Evolutionary conservation across 2,888 invertebrate species (phyloP).

Genomic region (Orchesella flavescens): DNA sequence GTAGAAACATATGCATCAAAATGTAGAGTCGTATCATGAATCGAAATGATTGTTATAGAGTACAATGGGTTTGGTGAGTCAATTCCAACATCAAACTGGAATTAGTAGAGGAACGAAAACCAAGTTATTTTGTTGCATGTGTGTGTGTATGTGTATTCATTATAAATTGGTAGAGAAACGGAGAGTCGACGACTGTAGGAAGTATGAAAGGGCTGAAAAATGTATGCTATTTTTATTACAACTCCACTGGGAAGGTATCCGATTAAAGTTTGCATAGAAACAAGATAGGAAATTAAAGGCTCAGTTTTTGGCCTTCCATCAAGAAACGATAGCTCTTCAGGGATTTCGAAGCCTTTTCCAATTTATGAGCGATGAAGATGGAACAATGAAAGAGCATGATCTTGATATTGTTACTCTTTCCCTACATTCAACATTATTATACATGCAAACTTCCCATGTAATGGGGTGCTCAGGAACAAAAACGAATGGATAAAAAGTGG

Average conservation of each 20-base stretch:
- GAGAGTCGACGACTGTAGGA: neutral
- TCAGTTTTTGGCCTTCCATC: constrained; percentile 69
- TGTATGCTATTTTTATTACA: constrained; percentile 70
- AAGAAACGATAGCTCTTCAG: constrained; percentile 72
- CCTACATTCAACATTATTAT: too few species aligned
- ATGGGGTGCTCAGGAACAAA: too few species aligned
- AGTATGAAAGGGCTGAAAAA: constrained; percentile 7
- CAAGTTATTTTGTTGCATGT: too few species aligned
- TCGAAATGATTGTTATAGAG: too few species aligned
- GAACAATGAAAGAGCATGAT: constrained; percentile 45
- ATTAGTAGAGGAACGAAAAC: neutral
- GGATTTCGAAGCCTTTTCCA: constrained; percentile 70
- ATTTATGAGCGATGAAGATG: constrained; percentile 69
- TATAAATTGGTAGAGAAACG: too few species aligned
- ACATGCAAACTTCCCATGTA: too few species aligned
- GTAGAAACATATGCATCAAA: too few species aligned
- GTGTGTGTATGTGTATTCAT: too few species aligned
- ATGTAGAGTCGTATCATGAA: too few species aligned
- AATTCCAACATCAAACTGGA: neutral
- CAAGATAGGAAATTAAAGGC: constrained; percentile 72
- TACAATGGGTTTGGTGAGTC: too few species aligned
- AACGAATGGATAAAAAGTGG: too few species aligned
- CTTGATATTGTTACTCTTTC: too few species aligned
- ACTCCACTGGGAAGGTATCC: constrained; percentile 70
- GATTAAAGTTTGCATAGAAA: constrained; percentile 71